Base-by-base conservation (phyloP, 2,113 vertebrate species). In the Ia io region DNA sequence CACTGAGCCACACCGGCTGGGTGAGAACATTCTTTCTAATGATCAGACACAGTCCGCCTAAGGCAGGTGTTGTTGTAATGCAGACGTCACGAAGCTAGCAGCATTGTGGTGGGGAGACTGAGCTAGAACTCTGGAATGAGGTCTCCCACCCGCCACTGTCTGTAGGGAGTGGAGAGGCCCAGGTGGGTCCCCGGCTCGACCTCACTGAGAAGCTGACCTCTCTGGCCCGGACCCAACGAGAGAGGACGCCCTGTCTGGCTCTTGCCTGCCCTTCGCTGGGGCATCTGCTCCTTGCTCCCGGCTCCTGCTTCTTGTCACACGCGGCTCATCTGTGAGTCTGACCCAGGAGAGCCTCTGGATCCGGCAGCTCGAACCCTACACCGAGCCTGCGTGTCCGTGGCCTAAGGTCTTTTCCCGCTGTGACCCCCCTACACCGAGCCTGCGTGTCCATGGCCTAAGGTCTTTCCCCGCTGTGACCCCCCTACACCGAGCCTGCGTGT, bases 151-250 rank as follows among this genome's bases (percentile, higher is more conserved):
- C 17, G 1, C 17, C 11, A 14, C 1, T 10, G 18, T 2, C 10
- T 42, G 10, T 42, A 13, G 71, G 25, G 32, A 69, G 8, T 16
- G 4, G 1, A 51, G 22, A 35, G 14, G 12, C 16, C 22, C n/a
- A 6, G 25, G 22, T 61, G 10, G 18, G 51, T 1, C 6, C 40
- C n/a, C 1, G 12, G 0, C 14, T 11, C 0, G 1, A 10, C 59
- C 28, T 65, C 83, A 23, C 37, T 16, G 14, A 47, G 71, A 49
- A 28, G 4, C 9, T 25, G 13, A 73, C 47, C 49, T 28, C 22
- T 32, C 17, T 35, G 37, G 30, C 47, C 23, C 16, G 5, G 0
- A 49, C 32, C 12, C 28, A 30, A 2, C 6, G 80, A 47, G 51
- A 51, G 13, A 14, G 73, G n/a, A 37, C 6, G 23, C 18, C 9